Percentiles rank a stretch among this genome's conserved stretches.
Conservation (phyloP, 2,113 vertebrate species). For the Cariama cristata region DNA sequence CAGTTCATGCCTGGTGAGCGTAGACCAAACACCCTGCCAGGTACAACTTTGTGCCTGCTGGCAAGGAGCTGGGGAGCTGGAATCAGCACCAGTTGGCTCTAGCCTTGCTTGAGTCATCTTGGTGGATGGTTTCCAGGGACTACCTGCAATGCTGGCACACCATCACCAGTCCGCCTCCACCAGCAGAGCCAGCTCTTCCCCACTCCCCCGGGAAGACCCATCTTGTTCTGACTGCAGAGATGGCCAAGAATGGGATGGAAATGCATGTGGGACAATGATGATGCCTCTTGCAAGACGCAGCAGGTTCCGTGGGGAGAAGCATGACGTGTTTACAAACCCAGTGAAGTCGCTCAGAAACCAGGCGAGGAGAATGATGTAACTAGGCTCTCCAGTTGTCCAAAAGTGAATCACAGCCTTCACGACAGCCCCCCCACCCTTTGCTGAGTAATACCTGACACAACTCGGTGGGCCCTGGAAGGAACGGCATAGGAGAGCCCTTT, state of each 20-base stretch:
- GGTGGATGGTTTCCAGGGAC: background rate
- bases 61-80: background rate
- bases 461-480: background rate
- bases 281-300: background rate
- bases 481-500: constrained; percentile 65
- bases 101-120: background rate
- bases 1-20: background rate
- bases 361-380: background rate
- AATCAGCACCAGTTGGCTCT: background rate
- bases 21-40: background rate
- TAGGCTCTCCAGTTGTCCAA: background rate
- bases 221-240: background rate
- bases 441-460: constrained; percentile 36
- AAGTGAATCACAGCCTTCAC: constrained; percentile 11
- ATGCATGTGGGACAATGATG: background rate
- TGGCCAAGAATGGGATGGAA: background rate
- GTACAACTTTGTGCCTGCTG: background rate
- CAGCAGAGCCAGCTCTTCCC: background rate
- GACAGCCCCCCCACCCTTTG: background rate
- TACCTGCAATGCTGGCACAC: background rate
- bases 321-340: rapidly evolving
- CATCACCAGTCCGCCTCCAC: background rate
- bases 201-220: rapidly evolving
- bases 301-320: background rate
- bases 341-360: background rate